phyloP scores from a whole-genome alignment of 2,888 invertebrate species.

The Rhaphigaster nebulosa region DNA sequence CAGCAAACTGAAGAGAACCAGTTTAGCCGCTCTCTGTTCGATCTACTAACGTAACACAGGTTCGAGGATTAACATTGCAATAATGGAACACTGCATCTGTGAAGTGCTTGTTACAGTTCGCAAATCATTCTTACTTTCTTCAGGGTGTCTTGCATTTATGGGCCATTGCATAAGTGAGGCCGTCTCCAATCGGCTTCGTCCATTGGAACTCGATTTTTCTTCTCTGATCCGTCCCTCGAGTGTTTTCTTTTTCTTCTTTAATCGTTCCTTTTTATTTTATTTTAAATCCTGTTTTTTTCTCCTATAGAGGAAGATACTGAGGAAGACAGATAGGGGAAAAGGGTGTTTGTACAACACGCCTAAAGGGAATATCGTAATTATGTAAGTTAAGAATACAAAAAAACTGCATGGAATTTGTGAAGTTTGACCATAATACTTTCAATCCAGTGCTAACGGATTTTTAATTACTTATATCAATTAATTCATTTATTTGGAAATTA shows the following conservation, averaged over 20 bases:
- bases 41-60: neutral
- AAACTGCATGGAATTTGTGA: no score
- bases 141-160: neutral
- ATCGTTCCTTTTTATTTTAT: neutral
- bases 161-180: neutral
- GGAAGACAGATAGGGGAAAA: neutral
- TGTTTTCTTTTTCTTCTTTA: no score
- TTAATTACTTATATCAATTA: no score
- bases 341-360: no score
- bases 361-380: no score
- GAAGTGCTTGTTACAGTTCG: neutral
- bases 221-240: neutral
- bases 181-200: slow-evolving; percentile 23
- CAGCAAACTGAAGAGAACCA: neutral
- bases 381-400: no score
- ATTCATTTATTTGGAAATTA: no score
- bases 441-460: no score
- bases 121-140: slow-evolving; percentile 1
- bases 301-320: neutral
- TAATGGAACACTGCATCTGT: neutral
- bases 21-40: neutral
- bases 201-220: neutral
- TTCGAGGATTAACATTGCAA: neutral
- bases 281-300: neutral
- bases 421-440: no score